phyloP scores from a whole-genome alignment of 1,140 invertebrate genomes.

The Leucophenga varia region DNA sequence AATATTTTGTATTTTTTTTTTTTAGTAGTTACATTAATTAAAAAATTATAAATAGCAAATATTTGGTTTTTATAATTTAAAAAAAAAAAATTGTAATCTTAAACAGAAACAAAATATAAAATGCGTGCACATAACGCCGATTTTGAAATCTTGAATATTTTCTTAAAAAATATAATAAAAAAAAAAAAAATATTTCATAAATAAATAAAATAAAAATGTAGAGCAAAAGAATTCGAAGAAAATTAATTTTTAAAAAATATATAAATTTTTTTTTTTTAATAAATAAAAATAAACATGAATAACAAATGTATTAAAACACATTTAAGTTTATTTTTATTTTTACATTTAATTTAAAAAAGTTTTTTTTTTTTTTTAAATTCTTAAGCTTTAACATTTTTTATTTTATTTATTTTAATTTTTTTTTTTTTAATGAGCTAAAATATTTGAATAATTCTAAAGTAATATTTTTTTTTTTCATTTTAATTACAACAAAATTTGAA shows the following conservation, averaged over 20 bases:
- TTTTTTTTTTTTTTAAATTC: constrained; percentile 25
- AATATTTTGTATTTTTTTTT: constrained; percentile 13
- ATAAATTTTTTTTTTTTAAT: constrained; percentile 16
- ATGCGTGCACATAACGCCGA: constrained; percentile 53
- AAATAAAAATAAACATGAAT: constrained; percentile 10
- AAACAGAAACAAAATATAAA: constrained; percentile 33
- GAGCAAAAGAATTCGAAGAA: constrained; percentile 15
- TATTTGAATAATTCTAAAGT: too few relatives aligned
- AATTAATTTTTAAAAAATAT: constrained; percentile 23
- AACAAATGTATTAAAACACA: background rate
- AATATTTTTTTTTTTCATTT: constrained; percentile 4
- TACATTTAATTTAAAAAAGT: background rate
- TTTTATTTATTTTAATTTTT: constrained; percentile 8
- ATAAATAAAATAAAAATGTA: constrained; percentile 27
- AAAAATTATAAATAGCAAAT: constrained; percentile 26
- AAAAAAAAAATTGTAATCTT: constrained; percentile 14
- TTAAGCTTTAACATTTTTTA: constrained; percentile 18
- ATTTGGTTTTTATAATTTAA: constrained; percentile 3
- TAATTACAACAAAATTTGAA: constrained; percentile 12
- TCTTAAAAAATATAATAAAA: constrained; percentile 16
- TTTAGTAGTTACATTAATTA: constrained; percentile 18
- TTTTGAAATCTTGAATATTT: constrained; percentile 12
- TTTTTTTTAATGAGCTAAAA: constrained; percentile 5
- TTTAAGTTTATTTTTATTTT: constrained; percentile 1
- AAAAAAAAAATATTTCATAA: constrained; percentile 25